Base-by-base conservation (phyloP, 1,140 invertebrate genomes). In the Calephelis nemesis region DNA sequence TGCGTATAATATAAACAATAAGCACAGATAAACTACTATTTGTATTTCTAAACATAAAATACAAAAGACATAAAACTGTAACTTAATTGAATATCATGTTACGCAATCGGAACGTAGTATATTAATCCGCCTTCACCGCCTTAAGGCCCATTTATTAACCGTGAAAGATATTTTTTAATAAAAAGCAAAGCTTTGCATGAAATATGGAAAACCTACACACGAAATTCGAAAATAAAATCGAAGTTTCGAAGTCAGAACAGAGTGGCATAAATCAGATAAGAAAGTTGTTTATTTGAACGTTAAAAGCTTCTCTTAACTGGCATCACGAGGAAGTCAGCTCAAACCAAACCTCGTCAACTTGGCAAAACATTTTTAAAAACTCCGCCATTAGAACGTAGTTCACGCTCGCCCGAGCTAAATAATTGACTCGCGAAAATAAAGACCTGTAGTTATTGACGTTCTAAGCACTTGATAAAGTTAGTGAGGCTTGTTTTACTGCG, bases 391-490 rank as follows among this genome's bases (percentile, higher is more conserved):
- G 65, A 70, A 58, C 54, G 13, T 42, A 30, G 62, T 47, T 66
- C 67, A 48, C 63, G 67, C 70, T 72, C 66, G 58, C 52, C 13
- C 60, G 54, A 58, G 70, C 47, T 48, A 68, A 71, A 71, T 71
- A 71, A 71, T 68, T 72, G 66, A 68, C 62, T 72, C 42, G 50
- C 40, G 45, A 58, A 65, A 72, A 71, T 65, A 64, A 69, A 71
- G 67, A 45, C 52, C 49, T 50, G 52, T 65, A 66, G 70, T 67
- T 68, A 71, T 65, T 68, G 70, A 64, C 70, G 66, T 63, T 42
- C 47, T 67, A 60, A 63, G 67, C 67, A 69, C 68, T 69, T 69
- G 47, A 67, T 47, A 62, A 64, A 60, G 63, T 69, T 69, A 49
- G 68, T 30, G 54, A 7, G 39, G 54, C 30, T 60, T 60, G 54